A percentile compares a stretch with the other conserved stretches of the same genome.
phyloP scores from a whole-genome alignment of 2,888 invertebrate genomes.

The Cheilosia urbana region DNA sequence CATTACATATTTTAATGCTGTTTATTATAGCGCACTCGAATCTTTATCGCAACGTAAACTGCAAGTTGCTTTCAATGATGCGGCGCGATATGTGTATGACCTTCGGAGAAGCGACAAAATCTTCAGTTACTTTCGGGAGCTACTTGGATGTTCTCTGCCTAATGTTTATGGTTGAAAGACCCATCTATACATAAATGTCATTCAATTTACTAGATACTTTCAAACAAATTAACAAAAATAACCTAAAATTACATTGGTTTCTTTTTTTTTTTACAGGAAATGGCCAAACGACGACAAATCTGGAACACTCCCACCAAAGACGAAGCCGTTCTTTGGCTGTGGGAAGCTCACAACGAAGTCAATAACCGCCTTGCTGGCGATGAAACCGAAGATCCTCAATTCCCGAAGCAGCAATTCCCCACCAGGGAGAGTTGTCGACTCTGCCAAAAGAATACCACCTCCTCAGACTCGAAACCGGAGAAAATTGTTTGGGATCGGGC shows the following conservation, averaged over 20 bases:
- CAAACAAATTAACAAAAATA: neutral
- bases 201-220: neutral
- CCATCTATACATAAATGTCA: neutral
- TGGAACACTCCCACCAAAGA: conserved; percentile 88
- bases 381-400: conserved; percentile 93
- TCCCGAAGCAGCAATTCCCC: conserved; percentile 96
- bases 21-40: too few relatives aligned
- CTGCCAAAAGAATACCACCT: conserved; percentile 84
- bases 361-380: conserved; percentile 95
- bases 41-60: too few relatives aligned
- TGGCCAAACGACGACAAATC: conserved; percentile 90
- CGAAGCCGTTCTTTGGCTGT: conserved; percentile 95
- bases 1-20: too few relatives aligned
- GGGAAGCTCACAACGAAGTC: conserved; percentile 97
- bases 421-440: conserved; percentile 87
- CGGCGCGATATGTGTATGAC: too few relatives aligned
- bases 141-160: too few relatives aligned
- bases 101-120: too few relatives aligned
- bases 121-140: too few relatives aligned
- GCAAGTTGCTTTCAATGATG: too few relatives aligned
- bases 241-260: neutral
- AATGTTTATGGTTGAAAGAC: too few relatives aligned
- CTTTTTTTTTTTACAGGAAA: conserved; percentile 84
- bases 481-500: conserved; percentile 80
- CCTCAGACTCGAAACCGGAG: conserved; percentile 69